Base-by-base conservation (phyloP, 2,888 invertebrate genomes). In the Polietes domitor region DNA sequence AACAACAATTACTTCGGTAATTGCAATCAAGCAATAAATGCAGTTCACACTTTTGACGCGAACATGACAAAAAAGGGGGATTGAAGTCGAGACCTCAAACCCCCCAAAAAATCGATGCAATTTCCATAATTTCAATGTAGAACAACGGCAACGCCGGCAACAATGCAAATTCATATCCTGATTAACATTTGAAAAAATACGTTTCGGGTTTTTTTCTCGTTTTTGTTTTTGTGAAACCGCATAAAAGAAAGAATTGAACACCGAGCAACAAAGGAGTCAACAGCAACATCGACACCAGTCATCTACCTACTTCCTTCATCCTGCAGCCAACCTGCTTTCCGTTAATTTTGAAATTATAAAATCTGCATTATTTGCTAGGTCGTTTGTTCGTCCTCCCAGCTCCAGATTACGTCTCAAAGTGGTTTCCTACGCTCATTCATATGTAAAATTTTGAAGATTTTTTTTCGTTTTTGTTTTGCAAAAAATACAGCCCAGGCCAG, bases 1-100 rank as follows among this genome's bases (percentile, higher is more conserved):
- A 85, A 87, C 89, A 89, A 91, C 90, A 91, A 91, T 90, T 89
- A 88, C 88, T 88, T 89, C 68, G 88, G 88, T 91, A 91, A 91
- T 91, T 91, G 92, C 91, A 91, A 88, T 89, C 84, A 84, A 81
- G 81, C 71, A 81, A 84, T 84, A 81, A 80, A 75, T 85, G 85
- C 79, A 83, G 55, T 71, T 50, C 47, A n/a, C 28, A 26, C 53
- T 50, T 72, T 72, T 28, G 26, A 7, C 61, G 9, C 1, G n/a
- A 5, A 32, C 3, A 32, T 32, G 32, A 7, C n/a, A 72, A 12
- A 43, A 26, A 75, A 63, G 28, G 26, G 47, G 47, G 37, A 28
- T 47, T 58, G 32, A 28, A 43, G 19, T 28, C 41, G 37, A 41
- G 41, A 61, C 15, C 32, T 32, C 73, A 79, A 70, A 70, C 19